phyloP scores from a whole-genome alignment of 2,797 vertebrate species.

The Anas georgica region DNA sequence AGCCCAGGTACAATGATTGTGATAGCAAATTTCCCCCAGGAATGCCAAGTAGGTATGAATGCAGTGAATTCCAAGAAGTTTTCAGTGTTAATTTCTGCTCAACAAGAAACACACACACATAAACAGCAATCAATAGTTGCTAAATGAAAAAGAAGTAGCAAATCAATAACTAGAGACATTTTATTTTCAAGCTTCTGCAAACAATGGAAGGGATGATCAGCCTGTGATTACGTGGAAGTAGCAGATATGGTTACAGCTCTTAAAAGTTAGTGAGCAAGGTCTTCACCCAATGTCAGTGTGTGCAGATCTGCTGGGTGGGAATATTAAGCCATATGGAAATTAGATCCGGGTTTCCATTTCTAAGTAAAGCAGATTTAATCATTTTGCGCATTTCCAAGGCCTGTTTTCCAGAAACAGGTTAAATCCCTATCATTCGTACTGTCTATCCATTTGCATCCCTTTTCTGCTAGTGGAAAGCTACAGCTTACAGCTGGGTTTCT shows the following conservation, averaged over 20 bases:
- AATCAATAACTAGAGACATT: constrained; percentile 43
- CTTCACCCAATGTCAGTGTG: accelerated
- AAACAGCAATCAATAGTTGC: constrained; percentile 32
- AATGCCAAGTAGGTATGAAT: neutral
- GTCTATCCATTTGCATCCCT: neutral
- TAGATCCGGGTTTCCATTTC: neutral
- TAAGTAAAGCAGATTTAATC: neutral
- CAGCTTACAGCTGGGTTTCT: neutral
- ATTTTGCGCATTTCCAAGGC: neutral
- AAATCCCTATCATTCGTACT: neutral
- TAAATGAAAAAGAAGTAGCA: constrained; percentile 59
- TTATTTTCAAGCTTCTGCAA: constrained; percentile 50
- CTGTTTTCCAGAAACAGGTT: neutral
- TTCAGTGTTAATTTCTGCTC: constrained; percentile 58
- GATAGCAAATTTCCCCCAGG: neutral
- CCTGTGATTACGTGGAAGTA: neutral
- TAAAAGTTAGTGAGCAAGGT: neutral
- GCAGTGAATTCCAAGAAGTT: constrained; percentile 40
- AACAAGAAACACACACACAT: constrained; percentile 13
- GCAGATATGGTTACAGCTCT: neutral
- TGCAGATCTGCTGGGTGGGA: neutral
- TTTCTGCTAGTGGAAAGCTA: neutral
- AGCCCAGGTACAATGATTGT: too few relatives aligned
- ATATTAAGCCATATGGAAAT: neutral
- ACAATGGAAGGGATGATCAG: constrained; percentile 33